Evolutionary conservation across 2,113 vertebrate genomes (phyloP).

Genomic region (Malurus cyaneus): DNA sequence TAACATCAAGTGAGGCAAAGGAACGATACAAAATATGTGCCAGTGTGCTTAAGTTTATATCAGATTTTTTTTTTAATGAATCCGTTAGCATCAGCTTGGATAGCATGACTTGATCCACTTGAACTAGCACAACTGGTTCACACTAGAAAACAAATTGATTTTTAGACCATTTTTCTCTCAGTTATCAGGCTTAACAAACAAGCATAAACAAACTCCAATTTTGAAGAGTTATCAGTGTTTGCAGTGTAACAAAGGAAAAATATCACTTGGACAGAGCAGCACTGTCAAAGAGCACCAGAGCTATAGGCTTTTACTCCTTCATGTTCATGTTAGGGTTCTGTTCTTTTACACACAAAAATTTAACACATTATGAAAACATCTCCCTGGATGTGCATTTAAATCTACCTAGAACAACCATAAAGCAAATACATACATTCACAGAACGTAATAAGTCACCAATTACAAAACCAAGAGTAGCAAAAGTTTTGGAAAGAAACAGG

Average conservation of each 20-base stretch:
- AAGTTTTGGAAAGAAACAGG: not conserved
- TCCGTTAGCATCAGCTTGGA: not conserved
- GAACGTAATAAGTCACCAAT: not conserved
- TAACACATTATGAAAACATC: not conserved
- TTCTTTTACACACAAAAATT: not conserved
- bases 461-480: not conserved
- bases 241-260: not conserved
- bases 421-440: not conserved
- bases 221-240: not conserved
- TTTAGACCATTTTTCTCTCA: not conserved
- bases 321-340: not conserved
- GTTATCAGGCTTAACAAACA: not conserved
- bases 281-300: not conserved
- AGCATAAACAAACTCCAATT: not conserved
- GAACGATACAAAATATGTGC: rapidly evolving
- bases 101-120: not conserved
- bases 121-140: not conserved
- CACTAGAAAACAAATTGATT: not conserved
- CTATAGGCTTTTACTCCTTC: not conserved
- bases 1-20: not conserved
- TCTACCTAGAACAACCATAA: not conserved
- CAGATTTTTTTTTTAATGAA: not conserved
- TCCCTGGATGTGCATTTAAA: not conserved
- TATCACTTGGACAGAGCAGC: not conserved
- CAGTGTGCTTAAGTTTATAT: not conserved